phyloP scores from a whole-genome alignment of 2,797 vertebrate species.

The Sebastes jordani region DNA sequence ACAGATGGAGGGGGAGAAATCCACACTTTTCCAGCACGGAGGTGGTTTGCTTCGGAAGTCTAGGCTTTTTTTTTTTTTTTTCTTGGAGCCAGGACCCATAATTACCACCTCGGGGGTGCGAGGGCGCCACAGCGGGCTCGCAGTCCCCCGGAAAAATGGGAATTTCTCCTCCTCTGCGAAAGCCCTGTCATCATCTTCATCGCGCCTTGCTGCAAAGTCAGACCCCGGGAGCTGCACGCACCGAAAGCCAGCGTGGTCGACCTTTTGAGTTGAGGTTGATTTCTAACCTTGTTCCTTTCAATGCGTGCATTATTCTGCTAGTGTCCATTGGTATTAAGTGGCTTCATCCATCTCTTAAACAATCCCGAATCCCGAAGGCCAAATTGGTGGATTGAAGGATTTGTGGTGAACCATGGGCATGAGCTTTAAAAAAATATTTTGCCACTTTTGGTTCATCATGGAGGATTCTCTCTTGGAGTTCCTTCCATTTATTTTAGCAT shows the following conservation, averaged over 20 bases:
- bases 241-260: conserved; percentile 38
- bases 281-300: conserved; percentile 40
- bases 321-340: conserved; percentile 55
- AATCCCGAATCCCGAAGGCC: conserved; percentile 35
- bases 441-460: conserved; percentile 64
- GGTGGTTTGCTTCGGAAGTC: conserved; percentile 58
- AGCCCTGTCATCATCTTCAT: conserved; percentile 72
- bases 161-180: conserved; percentile 74
- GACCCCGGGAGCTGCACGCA: conserved; percentile 75
- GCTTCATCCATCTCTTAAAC: conserved; percentile 45
- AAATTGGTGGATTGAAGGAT: conserved; percentile 63
- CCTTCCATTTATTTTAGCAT: conserved; percentile 62
- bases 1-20: conserved; percentile 69
- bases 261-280: conserved; percentile 34
- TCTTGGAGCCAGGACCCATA: conserved; percentile 48
- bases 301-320: conserved; percentile 36
- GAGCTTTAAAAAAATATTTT: conserved; percentile 61
- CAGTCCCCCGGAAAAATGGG: conserved; percentile 63
- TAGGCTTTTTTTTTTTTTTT: conserved; percentile 31
- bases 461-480: conserved; percentile 41
- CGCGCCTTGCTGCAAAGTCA: conserved; percentile 73
- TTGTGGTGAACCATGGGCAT: conserved; percentile 72
- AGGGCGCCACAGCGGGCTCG: conserved; percentile 53
- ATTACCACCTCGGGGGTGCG: conserved; percentile 70
- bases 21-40: conserved; percentile 69